phyloP scores from a whole-genome alignment of 1,140 invertebrate species.

The Drosophila rufa region DNA sequence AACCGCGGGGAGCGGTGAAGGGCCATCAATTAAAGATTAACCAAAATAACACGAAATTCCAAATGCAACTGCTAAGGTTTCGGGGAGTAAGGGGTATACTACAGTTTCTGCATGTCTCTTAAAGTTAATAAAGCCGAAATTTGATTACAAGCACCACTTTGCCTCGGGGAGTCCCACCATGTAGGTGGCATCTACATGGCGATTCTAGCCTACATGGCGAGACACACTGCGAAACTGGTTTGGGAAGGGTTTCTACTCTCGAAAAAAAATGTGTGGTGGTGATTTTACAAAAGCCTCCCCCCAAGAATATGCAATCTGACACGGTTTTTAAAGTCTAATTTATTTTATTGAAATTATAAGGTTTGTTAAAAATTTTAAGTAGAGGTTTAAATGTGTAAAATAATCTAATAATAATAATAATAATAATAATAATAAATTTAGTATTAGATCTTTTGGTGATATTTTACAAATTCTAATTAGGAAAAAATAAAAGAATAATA shows the following conservation, averaged over 20 bases:
- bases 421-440: no score
- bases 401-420: no score
- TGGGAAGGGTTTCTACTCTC: conserved; percentile 47
- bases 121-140: neutral
- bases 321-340: neutral
- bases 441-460: no score
- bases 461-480: no score
- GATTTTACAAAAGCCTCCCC: conserved; percentile 52
- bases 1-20: conserved; percentile 28
- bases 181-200: conserved; percentile 58
- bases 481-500: no score
- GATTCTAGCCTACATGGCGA: conserved; percentile 72
- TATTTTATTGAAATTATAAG: neutral
- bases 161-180: conserved; percentile 62
- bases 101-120: neutral
- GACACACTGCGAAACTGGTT: conserved; percentile 63
- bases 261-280: conserved; percentile 21
- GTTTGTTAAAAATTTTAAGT: neutral
- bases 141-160: neutral
- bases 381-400: neutral
- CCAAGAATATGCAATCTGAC: conserved; percentile 1
- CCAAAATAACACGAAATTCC: neutral
- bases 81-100: accelerated
- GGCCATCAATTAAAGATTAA: conserved; percentile 38
- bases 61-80: neutral